A percentile compares a stretch with the other conserved stretches of the same genome.
phyloP scores from a whole-genome alignment of 2,888 invertebrate species.

The Sicus ferrugineus region DNA sequence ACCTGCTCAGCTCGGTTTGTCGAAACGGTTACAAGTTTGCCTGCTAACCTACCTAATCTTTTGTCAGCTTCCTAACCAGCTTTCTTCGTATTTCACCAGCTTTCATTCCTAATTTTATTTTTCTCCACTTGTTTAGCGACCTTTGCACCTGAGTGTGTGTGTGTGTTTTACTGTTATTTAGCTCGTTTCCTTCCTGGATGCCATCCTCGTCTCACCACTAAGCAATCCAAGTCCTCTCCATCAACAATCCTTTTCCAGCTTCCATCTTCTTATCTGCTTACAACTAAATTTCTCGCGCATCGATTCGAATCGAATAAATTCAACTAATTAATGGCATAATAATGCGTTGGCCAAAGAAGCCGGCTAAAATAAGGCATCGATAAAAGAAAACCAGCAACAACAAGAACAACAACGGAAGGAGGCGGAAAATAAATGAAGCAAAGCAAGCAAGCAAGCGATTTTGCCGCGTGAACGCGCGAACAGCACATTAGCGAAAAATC shows the following conservation, averaged over 20 bases:
- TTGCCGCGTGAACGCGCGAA: constrained; percentile 32
- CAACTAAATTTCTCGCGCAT: constrained; percentile 37
- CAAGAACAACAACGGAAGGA: neutral
- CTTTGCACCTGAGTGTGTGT: neutral
- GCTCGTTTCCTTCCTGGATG: neutral
- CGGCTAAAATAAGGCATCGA: neutral
- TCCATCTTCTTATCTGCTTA: constrained; percentile 10
- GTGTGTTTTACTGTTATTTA: neutral
- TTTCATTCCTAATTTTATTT: neutral
- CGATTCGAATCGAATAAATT: constrained; percentile 63
- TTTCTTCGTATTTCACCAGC: neutral
- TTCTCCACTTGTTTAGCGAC: neutral
- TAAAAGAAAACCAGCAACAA: constrained; percentile 3
- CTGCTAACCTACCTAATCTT: too few relatives aligned
- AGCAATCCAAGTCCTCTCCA: too few relatives aligned
- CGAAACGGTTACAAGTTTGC: too few relatives aligned
- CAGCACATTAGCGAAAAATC: constrained; percentile 57
- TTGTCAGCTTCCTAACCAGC: neutral
- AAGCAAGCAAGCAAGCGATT: constrained; percentile 20
- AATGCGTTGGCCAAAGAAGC: constrained; percentile 39
- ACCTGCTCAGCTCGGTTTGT: too few relatives aligned
- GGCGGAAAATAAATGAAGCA: constrained; percentile 23
- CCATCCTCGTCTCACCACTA: neutral
- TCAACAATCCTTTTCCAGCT: too few relatives aligned
- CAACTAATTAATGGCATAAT: constrained; percentile 62